phyloP scores from a whole-genome alignment of 2,113 vertebrate species.

The Dromas ardeola region DNA sequence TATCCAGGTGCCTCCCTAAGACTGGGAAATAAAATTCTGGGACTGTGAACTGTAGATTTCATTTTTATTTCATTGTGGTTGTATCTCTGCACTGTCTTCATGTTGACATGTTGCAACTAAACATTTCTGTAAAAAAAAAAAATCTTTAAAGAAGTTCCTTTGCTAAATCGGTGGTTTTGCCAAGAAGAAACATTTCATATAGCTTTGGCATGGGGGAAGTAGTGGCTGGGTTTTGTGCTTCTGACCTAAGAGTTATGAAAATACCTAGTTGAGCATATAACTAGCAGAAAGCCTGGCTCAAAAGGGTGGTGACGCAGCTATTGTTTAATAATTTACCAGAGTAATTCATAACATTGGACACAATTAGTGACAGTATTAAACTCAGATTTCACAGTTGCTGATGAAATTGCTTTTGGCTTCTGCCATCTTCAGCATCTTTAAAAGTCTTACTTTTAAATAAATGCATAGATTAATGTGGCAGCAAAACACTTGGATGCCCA shows the following conservation, averaged over 20 bases:
- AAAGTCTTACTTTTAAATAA: background rate
- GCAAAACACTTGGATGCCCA: background rate
- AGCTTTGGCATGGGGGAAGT: background rate
- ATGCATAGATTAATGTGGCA: background rate
- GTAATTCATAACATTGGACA: background rate
- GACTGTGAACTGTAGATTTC: background rate
- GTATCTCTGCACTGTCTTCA: background rate
- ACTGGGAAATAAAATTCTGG: background rate
- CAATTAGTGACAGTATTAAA: background rate
- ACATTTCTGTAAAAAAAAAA: background rate
- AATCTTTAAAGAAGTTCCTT: background rate
- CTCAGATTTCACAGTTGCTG: background rate
- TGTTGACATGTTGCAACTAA: background rate
- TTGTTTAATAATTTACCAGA: slow-evolving; percentile 18
- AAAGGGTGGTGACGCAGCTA: background rate
- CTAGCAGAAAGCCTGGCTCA: background rate
- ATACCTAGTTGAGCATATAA: background rate
- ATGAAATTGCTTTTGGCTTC: background rate
- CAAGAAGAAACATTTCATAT: background rate
- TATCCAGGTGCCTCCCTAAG: background rate
- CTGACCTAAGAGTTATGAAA: background rate
- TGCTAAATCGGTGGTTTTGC: background rate
- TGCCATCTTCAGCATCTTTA: background rate
- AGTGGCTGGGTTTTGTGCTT: background rate
- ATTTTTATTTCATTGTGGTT: background rate